Evolutionary conservation across 2,888 invertebrate genomes (phyloP).

Genomic region (Nemotelus pantherinus): DNA sequence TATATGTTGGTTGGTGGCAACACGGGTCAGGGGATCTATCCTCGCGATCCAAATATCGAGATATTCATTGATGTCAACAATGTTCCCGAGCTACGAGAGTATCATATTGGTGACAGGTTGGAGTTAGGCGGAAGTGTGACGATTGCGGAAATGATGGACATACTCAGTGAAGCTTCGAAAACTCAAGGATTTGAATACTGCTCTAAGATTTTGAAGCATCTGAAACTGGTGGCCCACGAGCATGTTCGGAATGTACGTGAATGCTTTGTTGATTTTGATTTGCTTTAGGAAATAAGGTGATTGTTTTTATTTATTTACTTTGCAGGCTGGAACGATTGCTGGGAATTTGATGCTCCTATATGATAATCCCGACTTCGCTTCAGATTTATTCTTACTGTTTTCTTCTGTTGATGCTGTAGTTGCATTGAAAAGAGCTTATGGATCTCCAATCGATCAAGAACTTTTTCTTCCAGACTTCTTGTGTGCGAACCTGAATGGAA

Average conservation of each 20-base stretch:
- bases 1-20: conserved; percentile 76
- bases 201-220: conserved; percentile 65
- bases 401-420: conserved; percentile 58
- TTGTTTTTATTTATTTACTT: conserved; percentile 50
- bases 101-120: conserved; percentile 52
- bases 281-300: not conserved
- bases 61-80: conserved; percentile 71
- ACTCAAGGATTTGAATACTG: conserved; percentile 69
- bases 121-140: conserved; percentile 67
- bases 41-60: conserved; percentile 54
- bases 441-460: conserved; percentile 50
- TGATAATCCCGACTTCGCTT: conserved; percentile 73
- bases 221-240: conserved; percentile 72
- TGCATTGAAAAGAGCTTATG: conserved; percentile 64
- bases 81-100: conserved; percentile 67
- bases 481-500: conserved; percentile 71
- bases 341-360: conserved; percentile 78
- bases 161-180: conserved; percentile 63
- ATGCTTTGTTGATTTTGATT: not conserved
- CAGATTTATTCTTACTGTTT: conserved; percentile 73
- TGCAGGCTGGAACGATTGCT: conserved; percentile 73
- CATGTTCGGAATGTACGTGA: conserved; percentile 70
- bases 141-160: conserved; percentile 66
- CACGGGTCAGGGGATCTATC: conserved; percentile 72
- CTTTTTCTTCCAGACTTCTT: conserved; percentile 68